Evolutionary conservation across 2,113 vertebrate species (phyloP).

Genomic region (Paedocypris sp.): DNA sequence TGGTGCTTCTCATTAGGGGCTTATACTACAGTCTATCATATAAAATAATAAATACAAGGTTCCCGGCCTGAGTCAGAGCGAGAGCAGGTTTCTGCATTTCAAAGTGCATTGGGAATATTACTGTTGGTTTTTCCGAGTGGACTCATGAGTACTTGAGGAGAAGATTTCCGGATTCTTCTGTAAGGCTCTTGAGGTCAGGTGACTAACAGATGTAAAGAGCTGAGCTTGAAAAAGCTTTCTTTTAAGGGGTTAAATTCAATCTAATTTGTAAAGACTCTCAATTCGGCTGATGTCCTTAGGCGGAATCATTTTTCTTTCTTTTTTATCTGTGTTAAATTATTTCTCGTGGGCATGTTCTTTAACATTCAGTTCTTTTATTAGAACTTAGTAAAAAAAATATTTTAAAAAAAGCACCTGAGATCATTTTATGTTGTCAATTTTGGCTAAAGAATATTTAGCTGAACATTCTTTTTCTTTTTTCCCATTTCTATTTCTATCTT

Average conservation of each 20-base stretch:
- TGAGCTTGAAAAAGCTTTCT: background rate
- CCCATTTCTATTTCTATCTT: too few species aligned
- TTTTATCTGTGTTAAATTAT: too few species aligned
- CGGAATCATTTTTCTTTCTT: background rate
- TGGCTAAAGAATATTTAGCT: too few species aligned
- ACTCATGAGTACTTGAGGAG: constrained; percentile 21
- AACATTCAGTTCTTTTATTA: too few species aligned
- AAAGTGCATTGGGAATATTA: constrained; percentile 10
- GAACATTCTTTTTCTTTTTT: too few species aligned
- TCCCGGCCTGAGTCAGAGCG: background rate
- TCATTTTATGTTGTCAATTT: too few species aligned
- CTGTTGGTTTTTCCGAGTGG: background rate
- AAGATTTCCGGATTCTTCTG: too few species aligned
- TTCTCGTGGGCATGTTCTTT: too few species aligned
- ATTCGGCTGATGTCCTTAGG: background rate
- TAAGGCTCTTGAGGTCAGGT: too few species aligned
- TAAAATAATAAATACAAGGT: background rate
- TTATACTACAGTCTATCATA: background rate
- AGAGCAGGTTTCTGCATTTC: constrained; percentile 8
- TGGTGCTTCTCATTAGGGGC: background rate
- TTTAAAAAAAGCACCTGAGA: too few species aligned
- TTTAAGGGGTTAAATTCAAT: too few species aligned
- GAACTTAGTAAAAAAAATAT: too few species aligned
- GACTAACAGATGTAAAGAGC: background rate
- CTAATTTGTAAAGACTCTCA: background rate